These are phyloP conservation scores for Platichthys stellatus DNA, from an alignment of 2,113 vertebrate genomes.

Conservation along the genomic window DNA sequence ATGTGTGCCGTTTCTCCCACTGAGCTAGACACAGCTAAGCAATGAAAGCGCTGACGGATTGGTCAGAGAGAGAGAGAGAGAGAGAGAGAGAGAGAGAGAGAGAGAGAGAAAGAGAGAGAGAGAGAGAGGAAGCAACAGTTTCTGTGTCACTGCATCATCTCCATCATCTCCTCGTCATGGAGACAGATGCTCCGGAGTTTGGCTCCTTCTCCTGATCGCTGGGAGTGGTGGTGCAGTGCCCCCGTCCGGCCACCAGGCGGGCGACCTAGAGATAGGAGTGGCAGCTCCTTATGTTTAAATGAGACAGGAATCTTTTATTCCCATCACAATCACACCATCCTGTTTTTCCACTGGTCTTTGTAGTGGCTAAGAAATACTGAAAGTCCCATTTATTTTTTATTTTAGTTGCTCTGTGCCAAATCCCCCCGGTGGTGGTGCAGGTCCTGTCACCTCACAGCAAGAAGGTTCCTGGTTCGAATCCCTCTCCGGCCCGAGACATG, in stretches of 20 bases:
- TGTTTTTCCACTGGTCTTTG: background rate
- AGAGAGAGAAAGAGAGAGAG: background rate
- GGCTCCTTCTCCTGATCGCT: constrained; percentile 5
- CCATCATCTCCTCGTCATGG: background rate
- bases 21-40: constrained; percentile 48
- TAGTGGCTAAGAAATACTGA: background rate
- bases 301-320: background rate
- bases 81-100: background rate
- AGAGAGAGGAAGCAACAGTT: too few species aligned
- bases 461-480: too few species aligned
- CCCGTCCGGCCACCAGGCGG: constrained; percentile 55
- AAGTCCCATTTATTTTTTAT: too few species aligned
- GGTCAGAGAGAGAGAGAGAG: too few species aligned
- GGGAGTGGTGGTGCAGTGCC: constrained; percentile 64
- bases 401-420: too few species aligned
- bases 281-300: constrained; percentile 34
- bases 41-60: constrained; percentile 72
- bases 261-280: background rate
- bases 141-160: constrained; percentile 1
- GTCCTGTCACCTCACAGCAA: too few species aligned
- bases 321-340: background rate
- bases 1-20: constrained; percentile 5
- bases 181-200: constrained; percentile 9
- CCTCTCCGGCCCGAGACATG: too few species aligned
- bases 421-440: too few species aligned